Conservation (phyloP, 2,797 vertebrate species). For the Manis pentadactyla region DNA sequence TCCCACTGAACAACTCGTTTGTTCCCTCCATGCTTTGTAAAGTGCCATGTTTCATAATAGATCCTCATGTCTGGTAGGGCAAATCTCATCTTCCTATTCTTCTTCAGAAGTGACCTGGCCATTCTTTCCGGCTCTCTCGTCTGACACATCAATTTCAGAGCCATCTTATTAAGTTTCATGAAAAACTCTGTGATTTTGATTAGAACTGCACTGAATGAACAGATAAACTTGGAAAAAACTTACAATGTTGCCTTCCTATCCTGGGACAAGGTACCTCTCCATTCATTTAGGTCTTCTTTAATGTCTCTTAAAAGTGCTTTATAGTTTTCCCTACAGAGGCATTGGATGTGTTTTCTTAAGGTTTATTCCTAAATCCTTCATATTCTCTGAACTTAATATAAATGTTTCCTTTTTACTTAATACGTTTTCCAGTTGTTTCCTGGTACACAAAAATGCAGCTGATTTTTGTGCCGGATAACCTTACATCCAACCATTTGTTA, state of each 20-base stretch:
- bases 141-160: constrained; percentile 35
- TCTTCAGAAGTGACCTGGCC: constrained; percentile 21
- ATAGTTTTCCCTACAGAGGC: constrained; percentile 34
- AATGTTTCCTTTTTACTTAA: constrained; percentile 46
- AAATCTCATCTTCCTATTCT: constrained; percentile 35
- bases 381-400: constrained; percentile 44
- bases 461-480: too few relatives aligned
- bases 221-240: constrained; percentile 46
- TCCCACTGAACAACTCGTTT: too few relatives aligned
- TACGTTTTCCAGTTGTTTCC: constrained; percentile 48
- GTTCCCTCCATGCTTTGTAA: too few relatives aligned
- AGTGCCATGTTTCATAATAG: neutral
- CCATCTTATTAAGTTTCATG: constrained; percentile 37
- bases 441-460: constrained; percentile 43
- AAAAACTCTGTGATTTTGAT: neutral
- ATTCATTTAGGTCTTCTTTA: constrained; percentile 42
- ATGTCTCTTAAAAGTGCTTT: constrained; percentile 15
- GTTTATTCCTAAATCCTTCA: constrained; percentile 50
- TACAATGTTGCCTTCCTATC: constrained; percentile 19
- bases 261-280: neutral
- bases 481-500: too few relatives aligned
- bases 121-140: constrained; percentile 10
- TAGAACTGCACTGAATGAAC: constrained; percentile 5
- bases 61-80: neutral
- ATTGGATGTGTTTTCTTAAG: constrained; percentile 45